These are phyloP conservation scores for Conistra vaccinii DNA, from an alignment of 2,888 invertebrate genomes.

Conservation along the genomic window DNA sequence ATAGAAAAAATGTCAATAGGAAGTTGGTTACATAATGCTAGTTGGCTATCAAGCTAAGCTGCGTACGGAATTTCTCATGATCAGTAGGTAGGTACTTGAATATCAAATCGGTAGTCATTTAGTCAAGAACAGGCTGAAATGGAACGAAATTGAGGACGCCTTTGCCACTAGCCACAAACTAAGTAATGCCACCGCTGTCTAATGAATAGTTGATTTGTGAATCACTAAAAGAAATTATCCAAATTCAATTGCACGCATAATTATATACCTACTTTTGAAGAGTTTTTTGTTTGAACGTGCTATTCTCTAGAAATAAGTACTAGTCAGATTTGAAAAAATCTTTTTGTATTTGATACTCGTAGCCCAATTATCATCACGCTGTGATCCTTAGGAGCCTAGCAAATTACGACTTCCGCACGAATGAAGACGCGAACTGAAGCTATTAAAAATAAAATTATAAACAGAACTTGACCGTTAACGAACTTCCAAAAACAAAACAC, in stretches of 20 bases:
- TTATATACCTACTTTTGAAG: no score
- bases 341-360: no score
- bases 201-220: not conserved
- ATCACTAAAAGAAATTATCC: not conserved
- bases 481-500: conserved; percentile 72
- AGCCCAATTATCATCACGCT: no score
- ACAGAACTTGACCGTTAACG: conserved; percentile 76
- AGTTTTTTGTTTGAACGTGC: not conserved
- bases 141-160: conserved; percentile 2
- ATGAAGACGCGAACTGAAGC: no score
- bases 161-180: not conserved
- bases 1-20: not conserved
- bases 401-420: no score
- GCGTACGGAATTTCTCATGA: conserved; percentile 11
- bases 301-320: no score
- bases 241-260: conserved; percentile 3
- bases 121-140: not conserved
- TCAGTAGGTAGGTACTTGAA: conserved; percentile 9
- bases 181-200: not conserved
- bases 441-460: not conserved
- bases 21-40: not conserved
- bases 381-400: no score
- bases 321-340: no score
- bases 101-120: not conserved
- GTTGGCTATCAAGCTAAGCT: not conserved